A percentile compares a stretch with the other conserved stretches of the same genome.
Evolutionary conservation across 2,797 vertebrate species (phyloP).

Genomic region (Brachyrhaphis roseni): DNA sequence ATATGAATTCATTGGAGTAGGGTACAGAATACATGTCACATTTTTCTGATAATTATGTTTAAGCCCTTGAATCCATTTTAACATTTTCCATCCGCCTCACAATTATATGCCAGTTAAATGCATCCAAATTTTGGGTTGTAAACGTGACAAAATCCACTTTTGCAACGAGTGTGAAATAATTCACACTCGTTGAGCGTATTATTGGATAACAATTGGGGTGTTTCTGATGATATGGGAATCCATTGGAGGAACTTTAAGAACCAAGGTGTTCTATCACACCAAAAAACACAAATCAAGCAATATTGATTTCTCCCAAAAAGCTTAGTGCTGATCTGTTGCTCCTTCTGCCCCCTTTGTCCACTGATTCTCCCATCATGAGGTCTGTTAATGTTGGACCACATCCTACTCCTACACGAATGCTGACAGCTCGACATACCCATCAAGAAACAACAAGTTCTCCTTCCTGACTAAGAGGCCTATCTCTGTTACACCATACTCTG

Average conservation of each 20-base stretch:
- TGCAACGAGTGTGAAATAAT: not conserved
- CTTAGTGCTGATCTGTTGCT: slow-evolving; percentile 38
- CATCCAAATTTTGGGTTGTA: not conserved
- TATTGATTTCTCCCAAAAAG: slow-evolving; percentile 58
- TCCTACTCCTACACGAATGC: slow-evolving; percentile 44
- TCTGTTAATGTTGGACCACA: slow-evolving; percentile 53
- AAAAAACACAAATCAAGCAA: slow-evolving; percentile 64
- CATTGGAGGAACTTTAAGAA: slow-evolving; percentile 41
- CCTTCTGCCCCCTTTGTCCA: slow-evolving; percentile 53
- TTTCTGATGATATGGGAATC: slow-evolving; percentile 40
- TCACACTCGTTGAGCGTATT: slow-evolving; percentile 2
- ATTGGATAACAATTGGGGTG: slow-evolving; percentile 36
- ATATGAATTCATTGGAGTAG: not conserved
- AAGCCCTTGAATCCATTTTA: not conserved
- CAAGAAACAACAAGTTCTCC: slow-evolving; percentile 64
- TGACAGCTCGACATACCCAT: slow-evolving; percentile 58
- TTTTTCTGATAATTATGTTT: not conserved
- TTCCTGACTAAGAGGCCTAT: slow-evolving; percentile 61
- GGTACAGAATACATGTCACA: not conserved
- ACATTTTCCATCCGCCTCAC: not conserved
- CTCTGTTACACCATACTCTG: slow-evolving; percentile 50
- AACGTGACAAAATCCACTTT: not conserved
- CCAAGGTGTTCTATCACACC: slow-evolving; percentile 36
- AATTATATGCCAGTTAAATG: not conserved
- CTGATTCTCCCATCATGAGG: slow-evolving; percentile 55